phyloP scores from a whole-genome alignment of 2,797 vertebrate species.

The Meriones psammophilus region DNA sequence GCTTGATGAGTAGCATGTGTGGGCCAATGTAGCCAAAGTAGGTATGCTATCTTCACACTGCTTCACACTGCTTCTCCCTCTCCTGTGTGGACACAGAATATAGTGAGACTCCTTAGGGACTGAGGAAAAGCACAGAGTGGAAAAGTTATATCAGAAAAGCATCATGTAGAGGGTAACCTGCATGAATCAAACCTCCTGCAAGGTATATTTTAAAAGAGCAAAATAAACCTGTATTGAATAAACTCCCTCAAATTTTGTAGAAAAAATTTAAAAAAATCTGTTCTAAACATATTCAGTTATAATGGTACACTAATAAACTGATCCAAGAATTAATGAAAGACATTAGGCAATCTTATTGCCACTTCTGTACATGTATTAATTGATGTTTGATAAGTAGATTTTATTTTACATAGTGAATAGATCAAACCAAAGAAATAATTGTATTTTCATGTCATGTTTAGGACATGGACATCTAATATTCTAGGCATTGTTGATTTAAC shows the following conservation, averaged over 20 bases:
- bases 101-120: background rate
- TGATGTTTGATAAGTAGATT: background rate
- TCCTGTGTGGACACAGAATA: background rate
- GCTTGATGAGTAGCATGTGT: background rate
- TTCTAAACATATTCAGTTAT: background rate
- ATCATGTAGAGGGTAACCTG: background rate
- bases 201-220: background rate
- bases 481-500: background rate
- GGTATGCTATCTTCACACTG: background rate
- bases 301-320: background rate
- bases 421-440: conserved; percentile 1
- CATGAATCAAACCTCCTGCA: background rate
- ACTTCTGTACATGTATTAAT: background rate
- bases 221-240: background rate
- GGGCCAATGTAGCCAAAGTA: background rate
- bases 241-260: background rate
- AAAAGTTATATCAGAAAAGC: background rate
- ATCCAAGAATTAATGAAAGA: background rate
- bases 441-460: background rate
- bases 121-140: background rate
- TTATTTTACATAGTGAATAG: background rate
- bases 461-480: background rate
- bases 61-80: background rate
- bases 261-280: background rate
- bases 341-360: background rate